These are phyloP conservation scores for Rynchops niger DNA, from an alignment of 2,113 vertebrate genomes.

Conservation along the genomic window DNA sequence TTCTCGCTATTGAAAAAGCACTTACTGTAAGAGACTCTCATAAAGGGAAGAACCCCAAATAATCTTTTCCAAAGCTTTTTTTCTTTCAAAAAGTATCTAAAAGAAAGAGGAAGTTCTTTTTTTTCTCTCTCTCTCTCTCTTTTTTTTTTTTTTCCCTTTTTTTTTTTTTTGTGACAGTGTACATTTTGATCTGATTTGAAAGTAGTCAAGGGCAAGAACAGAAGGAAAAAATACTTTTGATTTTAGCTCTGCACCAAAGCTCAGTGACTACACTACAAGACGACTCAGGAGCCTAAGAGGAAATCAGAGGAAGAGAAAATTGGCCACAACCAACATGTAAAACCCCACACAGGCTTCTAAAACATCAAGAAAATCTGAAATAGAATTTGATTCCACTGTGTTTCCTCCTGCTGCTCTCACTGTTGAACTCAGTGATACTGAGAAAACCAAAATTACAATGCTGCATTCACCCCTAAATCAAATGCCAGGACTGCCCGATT, in stretches of 20 bases:
- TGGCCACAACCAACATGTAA: conserved; percentile 16
- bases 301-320: conserved; percentile 41
- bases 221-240: conserved; percentile 30
- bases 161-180: background rate
- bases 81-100: background rate
- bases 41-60: background rate
- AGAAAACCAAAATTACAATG: background rate
- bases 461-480: background rate
- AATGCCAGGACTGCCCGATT: background rate
- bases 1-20: background rate
- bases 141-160: background rate
- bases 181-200: conserved; percentile 41
- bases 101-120: background rate
- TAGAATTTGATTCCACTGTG: background rate
- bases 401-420: conserved; percentile 8
- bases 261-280: conserved; percentile 2
- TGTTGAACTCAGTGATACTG: background rate
- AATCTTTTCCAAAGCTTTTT: background rate
- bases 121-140: background rate
- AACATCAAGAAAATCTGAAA: conserved; percentile 40
- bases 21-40: background rate
- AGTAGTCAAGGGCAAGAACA: conserved; percentile 24
- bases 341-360: conserved; percentile 33
- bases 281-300: background rate
- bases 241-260: conserved; percentile 36